Base-by-base conservation (phyloP, 92 coral and sea anemone genomes). In the Paragorgia papillata region DNA sequence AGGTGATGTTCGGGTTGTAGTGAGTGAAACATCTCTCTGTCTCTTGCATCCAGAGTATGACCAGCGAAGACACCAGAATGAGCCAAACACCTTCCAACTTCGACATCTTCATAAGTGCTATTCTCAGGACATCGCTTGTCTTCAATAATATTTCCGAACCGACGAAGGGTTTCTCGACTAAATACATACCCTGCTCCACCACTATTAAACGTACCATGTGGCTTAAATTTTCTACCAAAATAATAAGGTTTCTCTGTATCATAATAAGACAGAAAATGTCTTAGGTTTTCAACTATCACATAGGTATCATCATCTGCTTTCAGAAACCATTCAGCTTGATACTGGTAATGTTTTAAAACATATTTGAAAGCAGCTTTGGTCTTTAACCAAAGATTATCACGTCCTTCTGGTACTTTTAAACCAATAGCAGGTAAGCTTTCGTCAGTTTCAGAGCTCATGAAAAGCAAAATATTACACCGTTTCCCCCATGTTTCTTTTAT, bases 171-270 rank as follows among this genome's bases (percentile, higher is more conserved):
- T 69, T 91, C 94, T 39, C 84, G 84, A 59, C 98, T 94, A 39
- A 94, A 94, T 21, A 94, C 91, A 46, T 94, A 94, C 1, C 98
- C 98, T 21, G 98, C 98, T 0, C 98, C 98, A 0, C 98, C 98
- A 51, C 97, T 94, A 79, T 89, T 85, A 66, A 91, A 94, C 0
- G 90, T 89, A 7, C 91, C 94, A 71, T 76, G 85, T 9, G 92
- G 80, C 58, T 94, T 94, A 44, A 90, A 90, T 44, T 70, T 75
- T 30, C 97, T 85, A 26, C 97, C 97, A 50, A 94, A 87, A 73
- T 79, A 94, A 29, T 94, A 74, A 0, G 97, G 94, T 18, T 94
- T 73, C 21, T 94, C 91, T 0, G 97, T 62, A 60, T 88, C 66
- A 58, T 86, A 79, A 32, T 80, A 75, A 0, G 97, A 87, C 7